Evolutionary conservation across 2,888 invertebrate genomes (phyloP), one percentile per base, ranked within the genome.

Genomic region (Taphrorychus bicolor): DNA sequence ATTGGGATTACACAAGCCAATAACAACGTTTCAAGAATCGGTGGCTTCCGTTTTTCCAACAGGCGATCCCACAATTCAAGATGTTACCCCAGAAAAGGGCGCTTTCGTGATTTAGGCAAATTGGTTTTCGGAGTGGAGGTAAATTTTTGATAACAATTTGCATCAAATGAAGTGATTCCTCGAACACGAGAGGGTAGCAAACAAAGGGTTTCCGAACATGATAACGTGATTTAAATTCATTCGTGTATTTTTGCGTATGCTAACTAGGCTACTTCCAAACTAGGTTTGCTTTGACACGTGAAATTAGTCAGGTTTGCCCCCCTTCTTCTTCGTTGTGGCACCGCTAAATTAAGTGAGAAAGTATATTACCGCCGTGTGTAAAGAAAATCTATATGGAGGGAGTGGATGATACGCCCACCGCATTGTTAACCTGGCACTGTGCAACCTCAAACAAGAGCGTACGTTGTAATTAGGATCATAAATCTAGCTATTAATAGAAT

Each of bases 121-220:
- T 66, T 59, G 59, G 32, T 48, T 66, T 60, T 54, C 23, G 32
- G 49, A 49, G 32, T 56, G 32, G 49, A 66, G 66, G 66, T 66
- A 60, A 66, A 66, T 66, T 66, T 65, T 60, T 66, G 66, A 60
- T 66, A 66, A 60, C 66, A 54, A 66, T 66, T 66, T 66, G 59
- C 60, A 66, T 66, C 60, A 22, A 59, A 59, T 54, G 56, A 66
- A 66, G 60, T 59, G 56, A 66, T 60, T 66, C 49, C 17, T 24
- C 41, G 40, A 32, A 49, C 49, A 40, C 66, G 56, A 49, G 49
- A 57, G 40, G 54, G 18, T 5, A 49, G 51, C 52, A 57, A 22
- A 63, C 49, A 63, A 48, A 56, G 57, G 48, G 57, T 49, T 63
- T 49, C 7, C 18, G 56, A 63, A 57, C 57, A 32, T 49, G 57